These are phyloP conservation scores for Lonchura striata DNA, from an alignment of 2,113 vertebrate species.

Conservation along the genomic window DNA sequence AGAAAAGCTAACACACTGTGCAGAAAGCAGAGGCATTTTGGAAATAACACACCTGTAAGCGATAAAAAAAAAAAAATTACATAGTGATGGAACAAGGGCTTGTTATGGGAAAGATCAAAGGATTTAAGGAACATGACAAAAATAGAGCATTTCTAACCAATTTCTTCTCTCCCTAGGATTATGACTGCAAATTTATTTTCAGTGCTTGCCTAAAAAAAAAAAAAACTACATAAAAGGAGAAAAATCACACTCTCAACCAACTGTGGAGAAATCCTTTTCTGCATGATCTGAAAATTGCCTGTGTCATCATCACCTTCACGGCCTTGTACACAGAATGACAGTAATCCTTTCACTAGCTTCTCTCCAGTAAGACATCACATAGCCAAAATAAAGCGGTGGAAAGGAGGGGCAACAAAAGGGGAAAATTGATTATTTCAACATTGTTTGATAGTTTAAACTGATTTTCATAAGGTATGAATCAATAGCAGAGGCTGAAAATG, in stretches of 20 bases:
- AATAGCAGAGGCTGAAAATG: not conserved
- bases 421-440: not conserved
- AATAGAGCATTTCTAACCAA: constrained; percentile 11
- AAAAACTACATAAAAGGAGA: not conserved
- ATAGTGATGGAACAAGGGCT: constrained; percentile 15
- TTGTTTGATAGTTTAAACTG: not conserved
- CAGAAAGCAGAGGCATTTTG: constrained; percentile 12
- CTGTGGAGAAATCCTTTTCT: not conserved
- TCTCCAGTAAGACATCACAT: not conserved
- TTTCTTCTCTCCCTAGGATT: not conserved
- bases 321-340: not conserved
- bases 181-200: not conserved
- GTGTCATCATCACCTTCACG: not conserved
- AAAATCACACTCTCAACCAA: not conserved
- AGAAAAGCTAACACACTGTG: not conserved
- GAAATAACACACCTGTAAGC: not conserved
- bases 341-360: not conserved
- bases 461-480: not conserved
- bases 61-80: not conserved
- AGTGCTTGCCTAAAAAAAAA: not conserved
- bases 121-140: constrained; percentile 17
- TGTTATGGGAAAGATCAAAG: constrained; percentile 38
- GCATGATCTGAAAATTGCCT: not conserved
- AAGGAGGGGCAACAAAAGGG: not conserved
- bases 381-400: not conserved